phyloP scores from a whole-genome alignment of 2,888 invertebrate species.

The Acholoe squamosa region DNA sequence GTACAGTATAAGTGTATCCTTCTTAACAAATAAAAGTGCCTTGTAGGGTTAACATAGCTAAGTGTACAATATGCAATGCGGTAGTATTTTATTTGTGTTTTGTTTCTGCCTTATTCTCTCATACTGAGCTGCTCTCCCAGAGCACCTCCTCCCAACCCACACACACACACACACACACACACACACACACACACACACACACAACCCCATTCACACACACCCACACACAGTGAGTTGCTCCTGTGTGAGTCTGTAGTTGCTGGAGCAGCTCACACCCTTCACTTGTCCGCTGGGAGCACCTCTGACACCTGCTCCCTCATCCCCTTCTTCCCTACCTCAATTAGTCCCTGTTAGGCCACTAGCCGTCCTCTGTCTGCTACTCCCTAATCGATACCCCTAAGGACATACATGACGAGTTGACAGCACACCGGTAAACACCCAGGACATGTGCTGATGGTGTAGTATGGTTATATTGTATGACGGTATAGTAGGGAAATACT shows the following conservation, averaged over 20 bases:
- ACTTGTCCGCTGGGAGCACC: neutral
- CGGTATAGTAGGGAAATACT: neutral
- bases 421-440: neutral
- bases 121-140: too few species aligned
- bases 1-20: too few species aligned
- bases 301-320: constrained; percentile 40
- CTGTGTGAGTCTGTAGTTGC: neutral
- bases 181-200: too few species aligned
- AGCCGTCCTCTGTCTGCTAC: neutral
- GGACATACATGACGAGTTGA: neutral
- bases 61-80: too few species aligned
- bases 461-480: too few species aligned
- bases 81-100: too few species aligned
- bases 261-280: neutral
- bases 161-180: too few species aligned
- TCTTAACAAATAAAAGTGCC: too few species aligned
- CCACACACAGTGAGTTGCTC: neutral
- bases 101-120: too few species aligned
- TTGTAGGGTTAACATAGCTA: too few species aligned
- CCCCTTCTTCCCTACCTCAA: neutral
- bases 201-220: too few species aligned
- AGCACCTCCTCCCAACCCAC: too few species aligned
- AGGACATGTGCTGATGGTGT: neutral
- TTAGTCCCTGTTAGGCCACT: constrained; percentile 40
- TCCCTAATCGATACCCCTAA: constrained; percentile 21